These are phyloP conservation scores for Caenorhabditis brenneri DNA, from an alignment of 1,140 invertebrate genomes.

Conservation along the genomic window DNA sequence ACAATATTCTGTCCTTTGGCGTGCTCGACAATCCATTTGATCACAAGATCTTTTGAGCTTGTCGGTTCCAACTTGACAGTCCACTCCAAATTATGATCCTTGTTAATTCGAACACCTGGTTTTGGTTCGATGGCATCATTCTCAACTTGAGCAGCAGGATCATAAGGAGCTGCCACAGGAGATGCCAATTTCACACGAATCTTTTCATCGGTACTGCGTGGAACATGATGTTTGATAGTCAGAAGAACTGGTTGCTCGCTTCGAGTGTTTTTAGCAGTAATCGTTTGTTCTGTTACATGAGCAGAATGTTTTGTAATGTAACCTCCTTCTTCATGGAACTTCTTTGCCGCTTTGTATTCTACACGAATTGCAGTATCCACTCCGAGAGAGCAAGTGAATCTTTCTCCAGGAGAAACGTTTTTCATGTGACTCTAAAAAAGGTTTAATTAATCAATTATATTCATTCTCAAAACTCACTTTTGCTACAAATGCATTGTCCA, in stretches of 20 bases:
- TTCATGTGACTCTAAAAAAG: constrained; percentile 47
- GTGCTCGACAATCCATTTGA: constrained; percentile 35
- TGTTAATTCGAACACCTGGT: constrained; percentile 62
- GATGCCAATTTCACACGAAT: constrained; percentile 70
- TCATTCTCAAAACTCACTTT: constrained; percentile 66
- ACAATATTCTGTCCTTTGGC: neutral
- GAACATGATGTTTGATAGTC: constrained; percentile 71
- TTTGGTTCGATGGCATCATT: constrained; percentile 25
- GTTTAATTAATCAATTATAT: constrained; percentile 52
- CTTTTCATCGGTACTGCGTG: constrained; percentile 72
- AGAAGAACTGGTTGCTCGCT: constrained; percentile 64
- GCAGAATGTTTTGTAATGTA: constrained; percentile 62
- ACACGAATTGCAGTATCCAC: constrained; percentile 72
- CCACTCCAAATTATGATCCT: constrained; percentile 72
- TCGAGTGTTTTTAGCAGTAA: constrained; percentile 72
- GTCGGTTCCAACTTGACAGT: constrained; percentile 58
- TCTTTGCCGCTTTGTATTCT: constrained; percentile 71
- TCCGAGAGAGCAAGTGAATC: constrained; percentile 72
- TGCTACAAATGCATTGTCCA: constrained; percentile 73
- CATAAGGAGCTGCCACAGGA: neutral
- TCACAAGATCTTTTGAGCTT: neutral
- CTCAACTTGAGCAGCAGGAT: constrained; percentile 55
- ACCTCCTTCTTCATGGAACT: constrained; percentile 60
- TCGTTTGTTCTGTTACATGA: constrained; percentile 68
- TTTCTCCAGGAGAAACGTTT: constrained; percentile 70